Evolutionary conservation across 1,140 invertebrate genomes (phyloP), one percentile per base, ranked within the genome.

Genomic region (Galendromus occidentalis): DNA sequence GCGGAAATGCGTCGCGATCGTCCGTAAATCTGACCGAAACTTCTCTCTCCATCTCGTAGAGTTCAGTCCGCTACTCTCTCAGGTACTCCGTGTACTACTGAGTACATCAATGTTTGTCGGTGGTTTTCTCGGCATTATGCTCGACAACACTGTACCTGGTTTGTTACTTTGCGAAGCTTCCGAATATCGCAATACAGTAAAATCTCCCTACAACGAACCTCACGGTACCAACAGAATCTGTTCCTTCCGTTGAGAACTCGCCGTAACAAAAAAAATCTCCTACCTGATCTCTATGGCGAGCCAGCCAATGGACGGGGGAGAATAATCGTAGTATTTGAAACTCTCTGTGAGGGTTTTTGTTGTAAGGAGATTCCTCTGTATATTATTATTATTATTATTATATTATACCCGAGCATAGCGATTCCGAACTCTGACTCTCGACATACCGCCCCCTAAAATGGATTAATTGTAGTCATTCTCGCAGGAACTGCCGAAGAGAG

Each of bases 141-240:
- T 91, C 65, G 89, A 92, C 73, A 89, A 92, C 72, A 75, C 86
- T 1, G 84, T 91, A 68, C 88, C 88, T 71, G 88, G 87, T 88
- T 7, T 2, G 14, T 33, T 4, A 7, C n/a, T 65, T 29, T 30
- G 20, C 20, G 5, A 29, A 42, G n/a, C 28, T n/a, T 42, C 17
- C 5, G 12, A 14, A 17, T n/a, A 65, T 65, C 17, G 25, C 7
- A 20, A 29, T 28, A 18, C 14, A 64, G 41, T 1, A 33, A 17
- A 14, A 25, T 29, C 18, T 6, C 17, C 64, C 42, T 5, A 14
- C 1, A 18, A 6, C 25, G 22, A 41, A 64, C 20, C 28, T 30
- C 9, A 2, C 29, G 29, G 7, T 39, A 59, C n/a, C 17, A 65
- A 42, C 29, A 66, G 44, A 7, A 1, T 44, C 42, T 22, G 44